phyloP scores from a whole-genome alignment of 2,113 vertebrate species.

The Cynoglossus semilaevis region DNA sequence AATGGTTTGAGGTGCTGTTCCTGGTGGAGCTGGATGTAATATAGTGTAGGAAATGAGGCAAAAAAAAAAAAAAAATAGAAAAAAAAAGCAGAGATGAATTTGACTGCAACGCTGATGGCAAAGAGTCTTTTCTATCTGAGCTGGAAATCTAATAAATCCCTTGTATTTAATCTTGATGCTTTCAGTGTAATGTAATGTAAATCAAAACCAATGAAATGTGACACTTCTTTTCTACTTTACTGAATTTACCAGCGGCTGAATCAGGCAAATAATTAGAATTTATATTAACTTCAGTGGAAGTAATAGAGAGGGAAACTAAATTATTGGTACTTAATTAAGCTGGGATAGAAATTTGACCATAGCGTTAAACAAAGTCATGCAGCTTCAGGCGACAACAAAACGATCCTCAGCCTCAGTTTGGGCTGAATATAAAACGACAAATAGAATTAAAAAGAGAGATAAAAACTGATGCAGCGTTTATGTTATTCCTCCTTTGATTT shows the following conservation, averaged over 20 bases:
- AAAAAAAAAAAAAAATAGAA: constrained; percentile 8
- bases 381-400: not conserved
- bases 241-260: constrained; percentile 30
- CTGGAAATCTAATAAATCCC: constrained; percentile 25
- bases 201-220: constrained; percentile 35
- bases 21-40: constrained; percentile 1
- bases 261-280: constrained; percentile 16
- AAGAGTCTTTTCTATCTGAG: constrained; percentile 16
- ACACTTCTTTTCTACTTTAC: constrained; percentile 45
- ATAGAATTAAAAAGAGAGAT: too few species aligned
- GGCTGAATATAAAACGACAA: too few species aligned
- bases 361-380: not conserved
- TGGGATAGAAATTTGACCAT: constrained; percentile 11
- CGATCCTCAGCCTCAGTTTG: not conserved
- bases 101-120: constrained; percentile 9
- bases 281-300: constrained; percentile 31
- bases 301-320: not conserved
- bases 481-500: too few species aligned
- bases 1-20: not conserved
- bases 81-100: constrained; percentile 21
- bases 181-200: constrained; percentile 36
- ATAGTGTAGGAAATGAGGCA: constrained; percentile 19
- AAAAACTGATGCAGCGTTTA: too few species aligned
- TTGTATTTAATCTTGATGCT: constrained; percentile 34
- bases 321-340: not conserved